Conservation (phyloP, 2,113 vertebrate species). For the Mormoops blainvillei region DNA sequence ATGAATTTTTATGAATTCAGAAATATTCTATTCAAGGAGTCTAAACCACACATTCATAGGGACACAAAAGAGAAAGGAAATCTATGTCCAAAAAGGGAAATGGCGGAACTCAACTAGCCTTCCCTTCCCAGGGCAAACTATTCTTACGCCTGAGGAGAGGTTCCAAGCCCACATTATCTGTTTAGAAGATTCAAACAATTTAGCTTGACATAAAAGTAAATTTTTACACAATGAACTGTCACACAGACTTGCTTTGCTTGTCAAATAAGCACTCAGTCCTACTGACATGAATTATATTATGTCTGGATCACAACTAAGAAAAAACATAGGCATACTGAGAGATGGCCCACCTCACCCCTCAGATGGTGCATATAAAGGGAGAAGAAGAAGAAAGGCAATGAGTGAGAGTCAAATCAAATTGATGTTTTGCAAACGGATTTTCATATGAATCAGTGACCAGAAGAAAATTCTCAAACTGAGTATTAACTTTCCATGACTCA, state of each 20-base stretch:
- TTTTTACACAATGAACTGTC: not conserved
- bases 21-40: not conserved
- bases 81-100: not conserved
- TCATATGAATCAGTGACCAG: not conserved
- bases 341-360: not conserved
- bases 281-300: not conserved
- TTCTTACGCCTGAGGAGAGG: not conserved
- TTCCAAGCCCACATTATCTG: not conserved
- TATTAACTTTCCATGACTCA: not conserved
- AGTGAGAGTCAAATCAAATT: not conserved
- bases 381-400: not conserved
- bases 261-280: not conserved
- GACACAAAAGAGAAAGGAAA: not conserved
- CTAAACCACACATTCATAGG: not conserved
- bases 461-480: not conserved
- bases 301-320: not conserved
- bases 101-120: not conserved
- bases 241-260: not conserved
- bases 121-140: not conserved
- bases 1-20: not conserved
- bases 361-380: not conserved
- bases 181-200: constrained; percentile 28
- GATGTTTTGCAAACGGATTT: not conserved
- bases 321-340: not conserved
- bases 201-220: constrained; percentile 31